Conservation (phyloP, 1,140 invertebrate species). For the Hirudo medicinalis region DNA sequence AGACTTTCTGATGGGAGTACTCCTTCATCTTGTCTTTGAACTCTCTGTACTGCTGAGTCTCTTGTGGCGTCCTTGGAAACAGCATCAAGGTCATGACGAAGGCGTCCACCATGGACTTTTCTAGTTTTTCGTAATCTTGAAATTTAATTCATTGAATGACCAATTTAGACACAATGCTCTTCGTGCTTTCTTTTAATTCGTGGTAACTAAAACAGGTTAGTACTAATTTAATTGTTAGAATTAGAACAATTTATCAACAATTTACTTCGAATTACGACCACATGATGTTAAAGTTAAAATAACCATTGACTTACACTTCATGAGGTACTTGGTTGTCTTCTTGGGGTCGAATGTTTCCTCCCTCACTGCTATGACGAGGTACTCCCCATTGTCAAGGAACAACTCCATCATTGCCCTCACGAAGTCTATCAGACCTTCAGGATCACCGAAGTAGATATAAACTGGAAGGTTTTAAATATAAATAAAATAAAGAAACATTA, state of each 20-base stretch:
- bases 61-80: constrained; percentile 25
- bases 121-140: constrained; percentile 8
- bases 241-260: not conserved
- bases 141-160: not conserved
- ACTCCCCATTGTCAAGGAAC: constrained; percentile 27
- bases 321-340: constrained; percentile 13
- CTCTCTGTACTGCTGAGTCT: not conserved
- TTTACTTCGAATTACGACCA: too few species aligned
- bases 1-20: constrained; percentile 10
- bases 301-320: constrained; percentile 17
- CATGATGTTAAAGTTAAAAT: too few species aligned
- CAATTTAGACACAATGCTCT: too few species aligned
- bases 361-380: constrained; percentile 15
- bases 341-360: constrained; percentile 20
- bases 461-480: constrained; percentile 48
- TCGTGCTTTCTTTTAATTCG: too few species aligned
- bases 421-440: constrained; percentile 66
- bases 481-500: not conserved
- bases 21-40: constrained; percentile 11
- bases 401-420: constrained; percentile 60
- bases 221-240: too few species aligned
- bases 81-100: constrained; percentile 28
- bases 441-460: constrained; percentile 77
- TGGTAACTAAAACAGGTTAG: too few species aligned
- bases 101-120: constrained; percentile 1